Base-by-base conservation (phyloP, 2,797 vertebrate genomes). In the Phataginus tricuspis region DNA sequence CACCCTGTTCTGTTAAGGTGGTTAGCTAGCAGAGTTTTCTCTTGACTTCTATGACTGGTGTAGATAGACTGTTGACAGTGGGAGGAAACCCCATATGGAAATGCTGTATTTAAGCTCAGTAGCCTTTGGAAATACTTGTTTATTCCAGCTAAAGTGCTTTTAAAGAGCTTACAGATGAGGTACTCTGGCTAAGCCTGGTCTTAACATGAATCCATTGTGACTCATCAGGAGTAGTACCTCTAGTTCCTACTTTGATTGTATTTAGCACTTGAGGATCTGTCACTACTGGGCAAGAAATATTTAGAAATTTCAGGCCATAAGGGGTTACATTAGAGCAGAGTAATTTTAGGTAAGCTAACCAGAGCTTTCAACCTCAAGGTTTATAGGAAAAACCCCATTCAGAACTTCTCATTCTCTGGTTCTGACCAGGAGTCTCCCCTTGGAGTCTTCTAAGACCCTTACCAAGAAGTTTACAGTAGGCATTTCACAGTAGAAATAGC, bases 51-150 rank as follows among this genome's bases (percentile, higher is more conserved):
- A 55, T 93, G n/a, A 16, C 27, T 42, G 84, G 55, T 71, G 29
- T 82, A 29, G 15, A 34, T 63, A n/a, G 71, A 90, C 57, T 63
- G 23, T 74, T 63, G 57, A 77, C 34, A n/a, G n/a, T 82, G 84
- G 42, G 45, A 90, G 37, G 45, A 61, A 37, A 53, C n/a, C 66
- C 18, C n/a, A n/a, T 77, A 9, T 31, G n/a, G 86, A 91, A 55
- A 37, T 34, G 31, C 6, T 80, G 7, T 61, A 39, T 69, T 78
- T 57, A 90, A 72, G 86, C 51, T 74, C 27, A 61, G 25, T 68
- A 39, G 34, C 31, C 74, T 94, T 90, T 83, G 63, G 88, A 77
- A 80, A 53, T 72, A 77, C 61, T 68, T 88, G 53, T 49, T 84
- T 87, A 18, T 86, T 84, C 64, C 31, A 42, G 74, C 57, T 59